Evolutionary conservation across 1,140 invertebrate genomes (phyloP), one percentile per base, ranked within the genome.

Genomic region (Hyphantria cunea): DNA sequence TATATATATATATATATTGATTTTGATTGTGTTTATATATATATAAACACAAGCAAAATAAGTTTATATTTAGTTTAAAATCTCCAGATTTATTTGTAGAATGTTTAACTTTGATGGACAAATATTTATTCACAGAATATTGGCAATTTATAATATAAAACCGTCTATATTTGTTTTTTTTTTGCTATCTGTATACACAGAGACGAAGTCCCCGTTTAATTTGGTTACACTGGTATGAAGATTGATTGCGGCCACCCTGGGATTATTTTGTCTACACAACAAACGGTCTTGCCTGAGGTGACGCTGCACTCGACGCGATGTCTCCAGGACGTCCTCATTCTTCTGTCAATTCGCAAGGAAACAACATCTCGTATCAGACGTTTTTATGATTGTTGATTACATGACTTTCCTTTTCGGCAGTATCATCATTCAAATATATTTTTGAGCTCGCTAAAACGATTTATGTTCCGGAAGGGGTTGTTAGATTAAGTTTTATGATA

Each of bases 161-260:
- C n/a, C n/a, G n/a, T n/a, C n/a, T 25, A 25, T 25, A 25, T 25
- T 44, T 44, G 12, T 13, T 2, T 6, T 9, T 44, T 56, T 47
- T 70, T 47, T 72, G 73, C 64, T 25, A 48, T 31, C 70, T 2
- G 51, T 76, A 68, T 50, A 9, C 17, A 47, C 33, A 31, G 58
- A 67, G 61, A 58, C 66, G 58, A 47, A 66, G 54, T 55, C 55
- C 68, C 56, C 53, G 45, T 68, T 73, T 78, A 80, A 80, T 77
- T 84, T 81, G 59, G 74, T 67, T 68, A 45, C 62, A 59, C 60
- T 25, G 17, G 66, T 79, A 87, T 85, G 77, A 87, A 87, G 84
- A 87, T 87, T 87, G 84, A 87, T 87, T 17, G 74, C 68, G 70
- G 42, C 70, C 75, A 82, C 72, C 79, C 78, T 60, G 72, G 60